Percentiles rank a stretch among this genome's conserved stretches.
Conservation (phyloP, 2,888 invertebrate genomes). For the Cosmorhoe ocellata region DNA sequence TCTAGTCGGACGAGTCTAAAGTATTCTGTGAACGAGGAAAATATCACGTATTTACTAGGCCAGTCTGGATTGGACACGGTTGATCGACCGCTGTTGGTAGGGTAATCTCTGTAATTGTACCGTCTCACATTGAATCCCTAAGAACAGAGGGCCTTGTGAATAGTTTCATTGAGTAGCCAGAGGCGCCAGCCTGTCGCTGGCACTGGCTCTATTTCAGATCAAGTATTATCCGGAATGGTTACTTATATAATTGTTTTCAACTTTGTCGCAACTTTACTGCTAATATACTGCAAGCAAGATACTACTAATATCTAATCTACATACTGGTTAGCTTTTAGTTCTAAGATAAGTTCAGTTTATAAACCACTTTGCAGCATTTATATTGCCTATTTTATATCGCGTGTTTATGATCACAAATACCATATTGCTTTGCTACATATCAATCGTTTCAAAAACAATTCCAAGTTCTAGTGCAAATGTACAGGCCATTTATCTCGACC, state of each 20-base stretch:
- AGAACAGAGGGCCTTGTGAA: slow-evolving; percentile 69
- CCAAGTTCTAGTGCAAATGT: slow-evolving; percentile 1
- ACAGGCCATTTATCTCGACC: slow-evolving; percentile 11
- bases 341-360: not conserved
- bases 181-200: slow-evolving; percentile 59
- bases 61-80: slow-evolving; percentile 24
- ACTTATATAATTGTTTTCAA: slow-evolving; percentile 17
- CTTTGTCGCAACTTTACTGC: slow-evolving; percentile 10
- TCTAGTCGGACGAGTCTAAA: not conserved
- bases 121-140: slow-evolving; percentile 51
- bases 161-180: slow-evolving; percentile 32
- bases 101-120: slow-evolving; percentile 48
- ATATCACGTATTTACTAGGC: slow-evolving; percentile 9
- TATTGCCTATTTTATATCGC: too few species aligned
- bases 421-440: not conserved
- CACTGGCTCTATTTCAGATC: slow-evolving; percentile 29
- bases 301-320: not conserved
- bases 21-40: not conserved
- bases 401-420: not conserved
- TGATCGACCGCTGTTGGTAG: slow-evolving; percentile 35
- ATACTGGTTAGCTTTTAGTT: slow-evolving; percentile 4
- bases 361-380: too few species aligned
- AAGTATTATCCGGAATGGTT: slow-evolving; percentile 24
- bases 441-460: slow-evolving; percentile 2
- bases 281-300: not conserved